Evolutionary conservation across 53 echinoderm and acorn worm species (phyloP).

Genomic region (Astropecten irregularis): DNA sequence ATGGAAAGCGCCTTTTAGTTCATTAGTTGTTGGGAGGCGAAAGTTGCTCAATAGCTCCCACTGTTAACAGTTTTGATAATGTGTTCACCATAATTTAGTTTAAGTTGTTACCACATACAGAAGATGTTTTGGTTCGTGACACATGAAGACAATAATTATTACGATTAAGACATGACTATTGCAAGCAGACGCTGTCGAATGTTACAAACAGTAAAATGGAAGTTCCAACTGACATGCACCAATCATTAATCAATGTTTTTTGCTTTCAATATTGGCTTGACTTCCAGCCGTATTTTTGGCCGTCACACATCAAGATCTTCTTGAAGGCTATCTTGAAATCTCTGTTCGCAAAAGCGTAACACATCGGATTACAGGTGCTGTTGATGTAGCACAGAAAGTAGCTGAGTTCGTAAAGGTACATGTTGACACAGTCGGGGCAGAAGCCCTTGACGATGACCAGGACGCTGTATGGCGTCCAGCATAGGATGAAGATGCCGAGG

Average conservation of each 20-base stretch:
- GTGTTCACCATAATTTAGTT: too few species aligned
- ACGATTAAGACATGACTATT: background rate
- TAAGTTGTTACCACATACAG: too few species aligned
- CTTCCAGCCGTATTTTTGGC: constrained; percentile 77
- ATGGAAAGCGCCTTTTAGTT: too few species aligned
- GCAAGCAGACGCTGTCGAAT: background rate
- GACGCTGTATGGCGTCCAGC: constrained; percentile 96
- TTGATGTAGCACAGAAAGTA: constrained; percentile 96
- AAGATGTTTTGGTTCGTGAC: too few species aligned
- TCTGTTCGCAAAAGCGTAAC: constrained; percentile 87
- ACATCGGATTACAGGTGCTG: constrained; percentile 86
- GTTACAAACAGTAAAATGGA: constrained; percentile 23
- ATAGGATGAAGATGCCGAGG: constrained; percentile 83
- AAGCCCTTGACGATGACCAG: constrained; percentile 80
- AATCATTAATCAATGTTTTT: background rate
- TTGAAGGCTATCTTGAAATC: constrained; percentile 90
- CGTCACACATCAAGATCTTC: constrained; percentile 79
- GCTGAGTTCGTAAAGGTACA: constrained; percentile 73
- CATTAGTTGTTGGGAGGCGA: too few species aligned
- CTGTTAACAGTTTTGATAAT: too few species aligned
- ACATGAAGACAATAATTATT: too few species aligned
- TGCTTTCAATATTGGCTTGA: constrained; percentile 31
- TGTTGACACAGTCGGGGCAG: constrained; percentile 65
- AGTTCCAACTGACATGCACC: constrained; percentile 25
- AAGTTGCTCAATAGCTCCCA: too few species aligned